Conservation (phyloP, 1,140 invertebrate species). For the Trichonephila clavipes region DNA sequence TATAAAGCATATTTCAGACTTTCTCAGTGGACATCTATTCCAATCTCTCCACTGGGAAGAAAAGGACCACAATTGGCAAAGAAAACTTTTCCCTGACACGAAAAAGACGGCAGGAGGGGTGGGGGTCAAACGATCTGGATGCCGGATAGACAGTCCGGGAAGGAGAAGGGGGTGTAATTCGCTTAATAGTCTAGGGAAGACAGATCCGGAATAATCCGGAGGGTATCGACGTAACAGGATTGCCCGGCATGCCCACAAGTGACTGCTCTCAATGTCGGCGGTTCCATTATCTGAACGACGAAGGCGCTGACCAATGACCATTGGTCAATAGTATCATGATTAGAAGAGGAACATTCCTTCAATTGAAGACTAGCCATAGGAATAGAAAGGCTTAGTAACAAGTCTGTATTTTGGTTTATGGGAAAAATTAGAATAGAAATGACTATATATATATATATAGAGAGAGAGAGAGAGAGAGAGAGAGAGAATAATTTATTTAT, state of each 20-base stretch:
- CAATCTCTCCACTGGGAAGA: constrained; percentile 6
- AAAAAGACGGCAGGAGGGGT: background rate
- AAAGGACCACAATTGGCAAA: background rate
- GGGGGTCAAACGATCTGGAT: background rate
- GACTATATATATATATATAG: no score
- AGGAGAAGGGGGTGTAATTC: background rate
- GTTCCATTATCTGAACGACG: background rate
- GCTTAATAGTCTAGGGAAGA: constrained; percentile 25
- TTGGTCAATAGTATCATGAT: constrained; percentile 26
- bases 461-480: no score
- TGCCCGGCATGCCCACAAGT: constrained; percentile 20
- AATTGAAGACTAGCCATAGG: background rate
- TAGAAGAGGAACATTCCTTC: background rate
- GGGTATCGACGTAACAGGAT: constrained; percentile 37
- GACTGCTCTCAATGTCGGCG: background rate
- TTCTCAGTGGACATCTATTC: background rate
- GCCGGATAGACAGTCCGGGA: background rate
- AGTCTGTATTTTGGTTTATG: background rate
- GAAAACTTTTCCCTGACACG: constrained; percentile 21
- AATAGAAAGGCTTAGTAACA: background rate
- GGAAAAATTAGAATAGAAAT: no score
- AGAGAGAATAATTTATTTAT: no score
- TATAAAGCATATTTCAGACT: no score
- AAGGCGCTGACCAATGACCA: constrained; percentile 2
- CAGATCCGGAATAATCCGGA: constrained; percentile 18